Base-by-base conservation (phyloP, 2,113 vertebrate genomes). In the Hylia prasina region DNA sequence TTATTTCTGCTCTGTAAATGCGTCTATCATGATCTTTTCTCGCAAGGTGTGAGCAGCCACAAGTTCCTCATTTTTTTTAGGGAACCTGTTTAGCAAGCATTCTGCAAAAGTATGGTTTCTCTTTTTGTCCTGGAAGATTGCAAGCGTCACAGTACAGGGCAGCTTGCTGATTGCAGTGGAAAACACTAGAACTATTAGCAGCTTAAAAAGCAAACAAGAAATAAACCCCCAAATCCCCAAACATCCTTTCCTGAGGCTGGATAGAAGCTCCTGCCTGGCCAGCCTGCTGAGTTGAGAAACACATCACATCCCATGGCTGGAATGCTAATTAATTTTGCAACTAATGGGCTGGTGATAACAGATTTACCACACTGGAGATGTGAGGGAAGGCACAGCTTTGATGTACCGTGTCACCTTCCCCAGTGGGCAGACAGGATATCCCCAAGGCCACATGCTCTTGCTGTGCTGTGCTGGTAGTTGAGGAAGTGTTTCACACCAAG, bases 251-350 rank as follows among this genome's bases (percentile, higher is more conserved):
- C 66, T 72, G 53, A 84, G 40, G 53, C 44, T 65, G 56, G 47
- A 94, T 35, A 72, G 37, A 79, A 89, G 40, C 35, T 64, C 28
- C 76, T 76, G 50, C 64, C 37, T 64, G 40, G 28, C 48, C 73
- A 87, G 69, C 48, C 65, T 79, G 28, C 57, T 87, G 61, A 57
- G 61, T 87, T 92, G 92, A 71, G 37, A 92, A 84, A 51, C 58
- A 82, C 31, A 81, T 75, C 64, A 51, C 77, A 75, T 78, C 69
- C 45, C 68, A 56, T 2, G 1, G 56, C 82, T 90, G 77, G 69
- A 92, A 77, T 63, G 51, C 44, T 94, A 93, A 95, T 75, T 90
- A 84, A 84, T 92, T 91, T 89, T 96, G 65, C 40, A 92, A 13
- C n/a, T 84, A 94, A 91, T 50, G 35, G 90, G 54, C 48, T 85